phyloP scores from a whole-genome alignment of 2,888 invertebrate species.

The Chrysolina americana region DNA sequence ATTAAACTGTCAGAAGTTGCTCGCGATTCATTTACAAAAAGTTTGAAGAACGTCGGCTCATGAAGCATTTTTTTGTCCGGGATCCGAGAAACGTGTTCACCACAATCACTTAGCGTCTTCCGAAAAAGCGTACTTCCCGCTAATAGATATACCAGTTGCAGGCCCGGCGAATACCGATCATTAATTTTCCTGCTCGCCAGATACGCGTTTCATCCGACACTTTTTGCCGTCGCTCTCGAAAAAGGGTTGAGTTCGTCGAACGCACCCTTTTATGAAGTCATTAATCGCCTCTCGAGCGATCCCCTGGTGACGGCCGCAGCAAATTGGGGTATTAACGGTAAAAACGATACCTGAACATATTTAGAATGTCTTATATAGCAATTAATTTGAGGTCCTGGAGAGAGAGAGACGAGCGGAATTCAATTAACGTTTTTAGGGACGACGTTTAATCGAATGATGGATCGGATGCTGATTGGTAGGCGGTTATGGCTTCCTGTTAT shows the following conservation, averaged over 20 bases:
- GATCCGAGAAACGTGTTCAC: background rate
- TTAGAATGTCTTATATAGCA: slow-evolving; percentile 41
- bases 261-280: slow-evolving; percentile 47
- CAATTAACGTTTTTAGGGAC: slow-evolving; percentile 18
- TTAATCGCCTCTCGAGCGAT: slow-evolving; percentile 46
- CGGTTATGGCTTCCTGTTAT: background rate
- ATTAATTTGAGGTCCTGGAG: slow-evolving; percentile 45
- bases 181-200: slow-evolving; percentile 36
- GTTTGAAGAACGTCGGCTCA: background rate
- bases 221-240: slow-evolving; percentile 35
- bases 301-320: slow-evolving; percentile 14
- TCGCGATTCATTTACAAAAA: background rate
- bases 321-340: slow-evolving; percentile 33
- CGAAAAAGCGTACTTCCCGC: background rate
- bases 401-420: slow-evolving; percentile 22
- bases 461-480: background rate
- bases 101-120: slow-evolving; percentile 2
- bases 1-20: too few species aligned
- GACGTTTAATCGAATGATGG: background rate
- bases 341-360: slow-evolving; percentile 44
- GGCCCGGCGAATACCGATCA: slow-evolving; percentile 32
- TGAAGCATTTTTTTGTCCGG: background rate
- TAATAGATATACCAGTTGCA: slow-evolving; percentile 28
- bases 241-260: slow-evolving; percentile 40
- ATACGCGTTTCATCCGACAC: slow-evolving; percentile 38